These are phyloP conservation scores for Orbicella faveolata DNA, from an alignment of 64 coral and sea anemone species.

Conservation along the genomic window DNA sequence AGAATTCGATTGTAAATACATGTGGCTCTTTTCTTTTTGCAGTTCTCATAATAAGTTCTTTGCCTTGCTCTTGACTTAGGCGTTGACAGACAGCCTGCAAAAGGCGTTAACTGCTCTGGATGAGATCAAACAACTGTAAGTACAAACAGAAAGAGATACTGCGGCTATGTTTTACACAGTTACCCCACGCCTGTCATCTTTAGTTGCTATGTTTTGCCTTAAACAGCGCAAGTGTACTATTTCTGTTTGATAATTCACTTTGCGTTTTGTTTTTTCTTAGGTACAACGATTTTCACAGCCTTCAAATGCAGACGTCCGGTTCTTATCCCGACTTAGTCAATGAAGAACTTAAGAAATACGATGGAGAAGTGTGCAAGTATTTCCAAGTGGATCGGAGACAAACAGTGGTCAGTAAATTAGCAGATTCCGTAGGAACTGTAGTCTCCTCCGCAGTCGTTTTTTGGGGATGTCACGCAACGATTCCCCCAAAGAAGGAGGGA, in stretches of 20 bases:
- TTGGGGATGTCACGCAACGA: too few relatives aligned
- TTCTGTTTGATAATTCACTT: too few relatives aligned
- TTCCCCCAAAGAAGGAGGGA: too few relatives aligned
- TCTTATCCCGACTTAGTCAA: conserved; percentile 56
- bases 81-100: conserved; percentile 60
- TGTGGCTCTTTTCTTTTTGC: neutral
- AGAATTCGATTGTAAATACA: neutral
- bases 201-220: too few relatives aligned
- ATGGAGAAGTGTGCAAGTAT: conserved; percentile 72
- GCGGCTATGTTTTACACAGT: too few relatives aligned
- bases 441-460: too few relatives aligned
- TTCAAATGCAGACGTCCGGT: conserved; percentile 49
- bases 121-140: conserved; percentile 80
- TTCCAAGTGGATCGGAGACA: conserved; percentile 60
- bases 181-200: too few relatives aligned
- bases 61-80: conserved; percentile 24
- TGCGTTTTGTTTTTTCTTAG: neutral
- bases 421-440: neutral
- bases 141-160: neutral
- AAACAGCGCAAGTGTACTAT: too few relatives aligned
- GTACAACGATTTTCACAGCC: conserved; percentile 67
- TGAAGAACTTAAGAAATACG: conserved; percentile 68
- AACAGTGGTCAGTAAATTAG: neutral
- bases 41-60: neutral
- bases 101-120: conserved; percentile 68